phyloP scores from a whole-genome alignment of 2,888 invertebrate species.

The Automeris io region DNA sequence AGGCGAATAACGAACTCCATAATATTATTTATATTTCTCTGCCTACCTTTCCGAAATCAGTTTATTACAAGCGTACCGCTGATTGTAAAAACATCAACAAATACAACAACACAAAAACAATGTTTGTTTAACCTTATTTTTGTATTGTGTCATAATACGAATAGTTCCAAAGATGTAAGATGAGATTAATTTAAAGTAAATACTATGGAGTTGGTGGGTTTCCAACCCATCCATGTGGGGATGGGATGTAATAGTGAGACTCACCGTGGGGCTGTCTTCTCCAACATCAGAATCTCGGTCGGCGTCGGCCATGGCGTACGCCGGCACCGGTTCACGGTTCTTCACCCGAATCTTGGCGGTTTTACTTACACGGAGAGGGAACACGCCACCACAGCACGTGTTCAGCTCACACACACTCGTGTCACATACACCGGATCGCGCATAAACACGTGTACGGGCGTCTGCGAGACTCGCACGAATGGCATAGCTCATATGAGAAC shows the following conservation, averaged over 20 bases:
- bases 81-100: too few relatives aligned
- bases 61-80: too few relatives aligned
- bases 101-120: too few relatives aligned
- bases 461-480: constrained; percentile 47
- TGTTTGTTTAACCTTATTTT: too few relatives aligned
- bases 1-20: too few relatives aligned
- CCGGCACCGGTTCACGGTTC: constrained; percentile 91
- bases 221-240: background rate
- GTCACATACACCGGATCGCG: constrained; percentile 37
- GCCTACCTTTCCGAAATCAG: too few relatives aligned
- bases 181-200: too few relatives aligned
- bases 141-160: too few relatives aligned
- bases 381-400: constrained; percentile 49
- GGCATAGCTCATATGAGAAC: too few relatives aligned
- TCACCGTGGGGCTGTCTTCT: constrained; percentile 85
- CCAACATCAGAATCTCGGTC: constrained; percentile 85
- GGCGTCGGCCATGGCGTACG: constrained; percentile 86
- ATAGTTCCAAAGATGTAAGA: too few relatives aligned
- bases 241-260: constrained; percentile 51
- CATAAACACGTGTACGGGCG: constrained; percentile 35
- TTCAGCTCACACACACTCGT: constrained; percentile 51
- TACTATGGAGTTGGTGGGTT: too few relatives aligned
- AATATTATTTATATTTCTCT: too few relatives aligned
- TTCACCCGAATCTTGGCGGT: constrained; percentile 91
- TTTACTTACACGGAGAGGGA: constrained; percentile 45